A percentile compares a stretch with the other conserved stretches of the same genome.
Evolutionary conservation across 2,113 vertebrate genomes (phyloP).

Genomic region (Apus apus): DNA sequence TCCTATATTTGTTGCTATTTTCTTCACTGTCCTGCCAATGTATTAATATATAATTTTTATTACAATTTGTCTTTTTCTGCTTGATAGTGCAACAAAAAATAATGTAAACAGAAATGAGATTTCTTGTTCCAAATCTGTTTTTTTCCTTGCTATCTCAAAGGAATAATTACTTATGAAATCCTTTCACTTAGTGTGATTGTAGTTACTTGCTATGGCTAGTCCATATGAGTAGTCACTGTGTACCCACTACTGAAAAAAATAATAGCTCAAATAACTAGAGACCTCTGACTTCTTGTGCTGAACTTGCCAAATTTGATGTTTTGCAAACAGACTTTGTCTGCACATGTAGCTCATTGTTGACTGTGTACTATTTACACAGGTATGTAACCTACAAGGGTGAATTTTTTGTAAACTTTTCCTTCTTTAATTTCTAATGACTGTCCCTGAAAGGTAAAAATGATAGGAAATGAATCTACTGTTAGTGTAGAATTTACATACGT

Average conservation of each 20-base stretch:
- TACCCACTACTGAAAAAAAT: background rate
- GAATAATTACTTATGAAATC: background rate
- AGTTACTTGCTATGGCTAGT: background rate
- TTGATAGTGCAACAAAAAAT: background rate
- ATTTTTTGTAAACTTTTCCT: background rate
- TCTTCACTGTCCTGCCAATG: background rate
- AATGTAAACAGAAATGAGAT: background rate
- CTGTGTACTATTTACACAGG: background rate
- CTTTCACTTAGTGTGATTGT: background rate
- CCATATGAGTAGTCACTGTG: background rate
- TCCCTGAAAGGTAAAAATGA: background rate
- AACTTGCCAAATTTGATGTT: background rate
- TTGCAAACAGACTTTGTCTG: background rate
- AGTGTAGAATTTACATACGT: too few relatives aligned
- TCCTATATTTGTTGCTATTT: background rate
- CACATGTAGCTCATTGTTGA: rapidly evolving
- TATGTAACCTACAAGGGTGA: background rate
- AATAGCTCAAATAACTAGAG: background rate
- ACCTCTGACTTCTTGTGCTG: background rate
- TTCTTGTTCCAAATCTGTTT: background rate
- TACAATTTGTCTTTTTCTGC: background rate
- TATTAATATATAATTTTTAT: background rate
- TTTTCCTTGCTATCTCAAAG: background rate
- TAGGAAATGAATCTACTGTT: background rate
- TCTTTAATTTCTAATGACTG: background rate